Evolutionary conservation across 2,797 vertebrate genomes (phyloP).

Genomic region (Hybognathus amarus): DNA sequence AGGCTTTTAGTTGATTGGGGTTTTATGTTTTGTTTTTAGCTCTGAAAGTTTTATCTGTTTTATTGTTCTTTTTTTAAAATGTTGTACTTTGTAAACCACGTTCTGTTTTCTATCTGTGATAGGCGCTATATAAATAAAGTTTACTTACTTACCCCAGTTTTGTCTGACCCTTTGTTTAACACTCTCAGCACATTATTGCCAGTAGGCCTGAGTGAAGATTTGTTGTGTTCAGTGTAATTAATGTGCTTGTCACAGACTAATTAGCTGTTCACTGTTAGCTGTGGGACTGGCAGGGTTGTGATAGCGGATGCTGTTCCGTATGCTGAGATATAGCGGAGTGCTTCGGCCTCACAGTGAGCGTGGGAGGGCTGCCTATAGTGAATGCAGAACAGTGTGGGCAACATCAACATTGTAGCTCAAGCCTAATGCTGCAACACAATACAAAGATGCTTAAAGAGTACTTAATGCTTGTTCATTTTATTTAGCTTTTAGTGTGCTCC

Average conservation of each 20-base stretch:
- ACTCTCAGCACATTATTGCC: constrained; percentile 31
- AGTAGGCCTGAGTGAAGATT: constrained; percentile 39
- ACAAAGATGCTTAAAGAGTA: not conserved
- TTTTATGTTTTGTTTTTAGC: no score
- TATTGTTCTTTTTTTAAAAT: no score
- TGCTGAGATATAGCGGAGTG: constrained; percentile 29
- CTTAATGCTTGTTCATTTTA: not conserved
- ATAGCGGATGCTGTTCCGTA: constrained; percentile 39
- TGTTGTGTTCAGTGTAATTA: constrained; percentile 59
- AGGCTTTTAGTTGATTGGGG: no score
- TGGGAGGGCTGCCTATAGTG: constrained; percentile 52
- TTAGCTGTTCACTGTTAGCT: constrained; percentile 24
- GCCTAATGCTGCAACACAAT: not conserved
- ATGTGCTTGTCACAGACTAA: constrained; percentile 56
- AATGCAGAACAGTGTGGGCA: constrained; percentile 2
- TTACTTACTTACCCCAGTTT: not conserved
- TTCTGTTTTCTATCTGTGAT: no score
- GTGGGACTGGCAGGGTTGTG: constrained; percentile 59
- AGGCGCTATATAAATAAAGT: no score
- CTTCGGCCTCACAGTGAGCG: constrained; percentile 41
- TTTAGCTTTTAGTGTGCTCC: not conserved
- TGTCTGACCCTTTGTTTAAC: not conserved
- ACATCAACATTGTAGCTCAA: constrained; percentile 2
- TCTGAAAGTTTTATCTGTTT: not conserved
- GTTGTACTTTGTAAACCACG: no score